Evolutionary conservation across 2,113 vertebrate species (phyloP).

Genomic region (Calyptommatus sinebrachiatus): DNA sequence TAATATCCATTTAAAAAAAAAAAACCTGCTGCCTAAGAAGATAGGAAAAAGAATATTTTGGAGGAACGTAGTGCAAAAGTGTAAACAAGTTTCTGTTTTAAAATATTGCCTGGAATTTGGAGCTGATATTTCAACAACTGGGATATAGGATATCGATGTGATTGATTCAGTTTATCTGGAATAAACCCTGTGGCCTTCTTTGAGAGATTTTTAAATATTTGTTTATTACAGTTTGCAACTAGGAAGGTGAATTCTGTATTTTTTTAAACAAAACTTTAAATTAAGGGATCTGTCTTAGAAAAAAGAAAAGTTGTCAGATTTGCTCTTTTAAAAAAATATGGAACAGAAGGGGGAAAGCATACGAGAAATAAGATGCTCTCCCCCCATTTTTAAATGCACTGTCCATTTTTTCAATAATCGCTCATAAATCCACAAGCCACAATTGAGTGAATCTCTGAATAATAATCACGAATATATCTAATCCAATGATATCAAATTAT

Average conservation of each 20-base stretch:
- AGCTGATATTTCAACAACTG: neutral
- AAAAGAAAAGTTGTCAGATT: neutral
- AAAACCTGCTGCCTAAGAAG: no score
- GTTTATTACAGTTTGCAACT: neutral
- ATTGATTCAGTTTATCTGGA: neutral
- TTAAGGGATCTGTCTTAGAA: neutral
- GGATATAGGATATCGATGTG: neutral
- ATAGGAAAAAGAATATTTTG: no score
- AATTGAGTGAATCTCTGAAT: neutral
- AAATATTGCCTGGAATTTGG: conserved; percentile 36
- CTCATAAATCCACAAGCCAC: neutral
- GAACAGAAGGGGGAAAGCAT: neutral
- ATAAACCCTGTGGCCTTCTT: neutral
- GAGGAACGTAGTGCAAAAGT: neutral
- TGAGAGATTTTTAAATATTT: neutral
- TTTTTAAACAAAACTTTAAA: neutral
- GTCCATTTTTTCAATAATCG: neutral
- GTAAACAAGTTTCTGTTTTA: conserved; percentile 13
- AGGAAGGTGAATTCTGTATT: neutral
- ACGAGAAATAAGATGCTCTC: neutral
- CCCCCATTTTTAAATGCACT: neutral
- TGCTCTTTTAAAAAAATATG: neutral
- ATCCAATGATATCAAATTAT: conserved; percentile 64
- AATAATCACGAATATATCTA: conserved; percentile 24
- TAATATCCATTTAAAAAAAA: no score